Evolutionary conservation across 37 sponge, comb jelly and placozoan genomes (phyloP), one percentile per base, ranked within the genome.

Genomic region (Oscarella lobularis): DNA sequence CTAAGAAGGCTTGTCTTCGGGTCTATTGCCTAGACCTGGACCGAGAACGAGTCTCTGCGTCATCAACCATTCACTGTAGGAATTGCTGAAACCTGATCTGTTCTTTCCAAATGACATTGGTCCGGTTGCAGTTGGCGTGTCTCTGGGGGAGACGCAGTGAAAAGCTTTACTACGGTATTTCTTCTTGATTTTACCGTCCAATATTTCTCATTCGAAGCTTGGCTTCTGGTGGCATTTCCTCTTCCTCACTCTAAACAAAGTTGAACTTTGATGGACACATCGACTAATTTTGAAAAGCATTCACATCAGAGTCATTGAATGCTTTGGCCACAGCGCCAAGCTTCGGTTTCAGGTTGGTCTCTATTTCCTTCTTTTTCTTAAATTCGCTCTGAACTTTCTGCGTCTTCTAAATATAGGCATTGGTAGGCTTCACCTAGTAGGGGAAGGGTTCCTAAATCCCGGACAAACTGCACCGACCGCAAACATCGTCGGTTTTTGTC

Each of bases 191-290:
- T 73, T 38, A 86, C 89, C 75, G 81, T 38, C 89, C 89, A 74
- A 88, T 39, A 40, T 88, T 88, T 55, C 82, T 80, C 89, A 88
- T 88, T 35, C 82, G 76, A 29, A 84, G 82, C 39, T 81, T 88
- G 29, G 89, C 89, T 35, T 85, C 89, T 35, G 76, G 68, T 39
- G 89, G 89, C 89, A 88, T 88, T 35, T 88, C 86, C 37, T 88
- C 89, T 9, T 88, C 89, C 0, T 87, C 87, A 75, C 87, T 87
- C 87, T 87, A 3, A 27, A 48, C 60, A 48, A 27, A n/a, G n/a
- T n/a, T n/a, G n/a, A n/a, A n/a, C n/a, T n/a, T n/a, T n/a, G n/a
- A n/a, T n/a, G n/a, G n/a, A n/a, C n/a, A n/a, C n/a, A n/a, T n/a
- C n/a, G n/a, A n/a, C n/a, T n/a, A n/a, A n/a, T n/a, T n/a, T n/a